Percentiles rank a stretch among this genome's conserved stretches.
Conservation (phyloP, 2,797 vertebrate species). For the Eupleurogrammus muticus region DNA sequence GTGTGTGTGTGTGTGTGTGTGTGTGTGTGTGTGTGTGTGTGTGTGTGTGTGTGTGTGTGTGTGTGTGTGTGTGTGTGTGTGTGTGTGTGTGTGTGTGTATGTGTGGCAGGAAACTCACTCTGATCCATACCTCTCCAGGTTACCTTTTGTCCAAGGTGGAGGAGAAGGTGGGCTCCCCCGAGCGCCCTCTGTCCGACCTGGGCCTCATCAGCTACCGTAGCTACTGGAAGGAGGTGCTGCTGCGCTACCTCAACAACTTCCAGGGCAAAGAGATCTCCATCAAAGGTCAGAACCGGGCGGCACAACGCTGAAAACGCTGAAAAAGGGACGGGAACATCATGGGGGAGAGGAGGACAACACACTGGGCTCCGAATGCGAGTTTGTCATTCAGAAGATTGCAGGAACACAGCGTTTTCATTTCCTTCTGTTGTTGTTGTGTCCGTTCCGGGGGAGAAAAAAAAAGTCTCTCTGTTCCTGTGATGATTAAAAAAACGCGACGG, state of each 20-base stretch:
- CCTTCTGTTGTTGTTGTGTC: not conserved
- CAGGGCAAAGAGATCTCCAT: constrained; percentile 99
- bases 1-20: not conserved
- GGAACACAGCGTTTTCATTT: not conserved
- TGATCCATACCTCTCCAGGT: constrained; percentile 74
- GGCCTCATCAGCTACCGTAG: constrained; percentile 96
- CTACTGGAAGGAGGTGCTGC: constrained; percentile 98
- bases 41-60: not conserved
- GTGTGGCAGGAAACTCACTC: not conserved
- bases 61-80: not conserved
- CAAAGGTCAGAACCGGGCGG: constrained; percentile 86
- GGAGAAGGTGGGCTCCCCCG: constrained; percentile 94
- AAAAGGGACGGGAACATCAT: not conserved
- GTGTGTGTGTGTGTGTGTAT: no score
- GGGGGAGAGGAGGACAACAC: not conserved
- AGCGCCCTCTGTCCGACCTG: constrained; percentile 93
- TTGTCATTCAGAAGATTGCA: not conserved
- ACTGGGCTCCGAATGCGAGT: not conserved
- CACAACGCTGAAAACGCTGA: not conserved
- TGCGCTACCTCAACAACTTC: constrained; percentile 94
- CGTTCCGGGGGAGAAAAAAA: not conserved
- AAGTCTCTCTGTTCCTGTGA: not conserved
- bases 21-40: not conserved
- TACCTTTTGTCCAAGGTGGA: constrained; percentile 96
- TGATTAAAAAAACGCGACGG: constrained; percentile 9